These are phyloP conservation scores for Rhodophaea formosa DNA, from an alignment of 2,888 invertebrate species.

Conservation along the genomic window DNA sequence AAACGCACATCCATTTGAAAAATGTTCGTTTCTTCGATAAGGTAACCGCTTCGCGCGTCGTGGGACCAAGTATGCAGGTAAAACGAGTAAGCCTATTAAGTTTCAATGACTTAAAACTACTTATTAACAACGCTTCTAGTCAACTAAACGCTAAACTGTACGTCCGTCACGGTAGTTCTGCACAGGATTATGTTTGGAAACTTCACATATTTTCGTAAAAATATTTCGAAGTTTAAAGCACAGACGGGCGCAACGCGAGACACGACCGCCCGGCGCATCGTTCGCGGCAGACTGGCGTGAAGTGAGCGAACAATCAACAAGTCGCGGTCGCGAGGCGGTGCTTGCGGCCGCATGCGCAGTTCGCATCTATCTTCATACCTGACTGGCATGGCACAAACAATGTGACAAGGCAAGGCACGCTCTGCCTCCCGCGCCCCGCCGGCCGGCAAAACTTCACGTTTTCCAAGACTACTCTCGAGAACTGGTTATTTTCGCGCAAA, in stretches of 20 bases:
- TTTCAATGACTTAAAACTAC: constrained; percentile 76
- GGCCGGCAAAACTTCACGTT: constrained; percentile 40
- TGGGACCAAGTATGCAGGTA: constrained; percentile 78
- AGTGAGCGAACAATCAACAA: constrained; percentile 79
- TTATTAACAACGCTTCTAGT: constrained; percentile 51
- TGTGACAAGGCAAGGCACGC: constrained; percentile 47
- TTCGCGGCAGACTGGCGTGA: constrained; percentile 70
- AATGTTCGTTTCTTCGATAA: constrained; percentile 79
- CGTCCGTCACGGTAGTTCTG: constrained; percentile 55
- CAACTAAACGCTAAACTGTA: constrained; percentile 55
- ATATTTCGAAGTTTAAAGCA: constrained; percentile 73
- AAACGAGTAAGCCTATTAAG: constrained; percentile 75
- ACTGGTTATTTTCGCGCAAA: constrained; percentile 76
- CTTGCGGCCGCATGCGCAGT: constrained; percentile 71
- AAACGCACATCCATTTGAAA: constrained; percentile 80
- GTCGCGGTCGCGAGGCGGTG: constrained; percentile 69
- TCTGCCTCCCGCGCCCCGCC: constrained; percentile 29
- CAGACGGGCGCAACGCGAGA: constrained; percentile 53
- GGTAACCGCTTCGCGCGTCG: constrained; percentile 70
- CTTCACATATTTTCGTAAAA: constrained; percentile 78
- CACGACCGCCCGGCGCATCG: constrained; percentile 73
- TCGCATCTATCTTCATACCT: constrained; percentile 64
- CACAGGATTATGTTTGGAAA: constrained; percentile 63
- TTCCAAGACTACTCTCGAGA: constrained; percentile 23
- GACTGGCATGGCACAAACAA: constrained; percentile 50